Conservation (phyloP, 30 jellyfish, hydroid and myxozoan genomes). For the Turritopsis rubra region DNA sequence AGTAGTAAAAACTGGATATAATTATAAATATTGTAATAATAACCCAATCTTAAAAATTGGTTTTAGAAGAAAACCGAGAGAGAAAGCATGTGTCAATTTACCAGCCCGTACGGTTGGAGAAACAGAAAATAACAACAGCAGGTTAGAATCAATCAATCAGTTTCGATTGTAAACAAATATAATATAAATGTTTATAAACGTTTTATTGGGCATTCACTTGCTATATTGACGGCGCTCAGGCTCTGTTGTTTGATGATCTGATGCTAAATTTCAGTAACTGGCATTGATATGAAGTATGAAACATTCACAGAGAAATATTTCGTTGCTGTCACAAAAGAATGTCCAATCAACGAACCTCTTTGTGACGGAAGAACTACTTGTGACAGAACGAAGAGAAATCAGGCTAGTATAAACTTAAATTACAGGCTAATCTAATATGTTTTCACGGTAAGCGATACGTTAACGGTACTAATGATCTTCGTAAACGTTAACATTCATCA, state of each 20-base stretch:
- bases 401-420: slow-evolving; percentile 35
- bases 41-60: not conserved
- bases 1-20: no score
- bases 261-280: slow-evolving; percentile 48
- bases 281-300: slow-evolving; percentile 59
- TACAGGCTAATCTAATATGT: not conserved
- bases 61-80: slow-evolving; percentile 27
- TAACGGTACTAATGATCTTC: no score
- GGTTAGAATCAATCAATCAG: slow-evolving; percentile 34
- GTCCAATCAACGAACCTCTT: slow-evolving; percentile 39
- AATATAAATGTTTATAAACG: no score
- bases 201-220: no score
- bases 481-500: no score
- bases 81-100: slow-evolving; percentile 41
- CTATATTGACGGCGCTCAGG: not conserved
- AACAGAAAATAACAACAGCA: slow-evolving; percentile 53
- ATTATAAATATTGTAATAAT: no score
- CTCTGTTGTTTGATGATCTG: not conserved
- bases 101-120: slow-evolving; percentile 45
- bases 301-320: slow-evolving; percentile 47
- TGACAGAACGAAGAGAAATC: slow-evolving; percentile 55
- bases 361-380: slow-evolving; percentile 81
- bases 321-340: slow-evolving; percentile 39
- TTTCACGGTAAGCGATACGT: no score
- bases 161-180: not conserved